A percentile compares a stretch with the other conserved stretches of the same genome.
These are phyloP conservation scores for Temnothorax unifasciatus DNA, from an alignment of 2,888 invertebrate genomes.

Conservation along the genomic window DNA sequence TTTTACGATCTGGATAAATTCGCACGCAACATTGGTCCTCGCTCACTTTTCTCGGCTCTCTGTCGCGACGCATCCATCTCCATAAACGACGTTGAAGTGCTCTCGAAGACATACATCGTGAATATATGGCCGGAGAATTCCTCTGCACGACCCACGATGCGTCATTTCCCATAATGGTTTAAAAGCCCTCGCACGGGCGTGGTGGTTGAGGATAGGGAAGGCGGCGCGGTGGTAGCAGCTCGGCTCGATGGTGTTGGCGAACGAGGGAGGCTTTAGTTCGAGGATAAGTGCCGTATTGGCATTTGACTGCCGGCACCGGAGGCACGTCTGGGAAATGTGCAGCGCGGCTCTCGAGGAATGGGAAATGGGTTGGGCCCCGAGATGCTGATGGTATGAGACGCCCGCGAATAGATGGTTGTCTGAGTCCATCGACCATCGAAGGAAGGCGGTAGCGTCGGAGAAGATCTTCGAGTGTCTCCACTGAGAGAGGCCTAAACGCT, in stretches of 20 bases:
- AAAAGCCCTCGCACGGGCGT: slow-evolving; percentile 74
- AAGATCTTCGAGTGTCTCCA: slow-evolving; percentile 71
- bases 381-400: slow-evolving; percentile 76
- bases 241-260: slow-evolving; percentile 28
- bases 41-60: slow-evolving; percentile 38
- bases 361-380: slow-evolving; percentile 75
- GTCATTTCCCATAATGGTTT: slow-evolving; percentile 78
- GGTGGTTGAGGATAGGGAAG: slow-evolving; percentile 13
- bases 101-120: slow-evolving; percentile 63
- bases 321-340: slow-evolving; percentile 78
- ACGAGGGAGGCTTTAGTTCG: slow-evolving; percentile 62
- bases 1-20: slow-evolving; percentile 34
- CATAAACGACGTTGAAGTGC: slow-evolving; percentile 70
- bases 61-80: slow-evolving; percentile 69
- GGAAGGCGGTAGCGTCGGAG: not conserved
- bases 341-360: slow-evolving; percentile 73
- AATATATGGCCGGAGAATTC: slow-evolving; percentile 70
- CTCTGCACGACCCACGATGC: slow-evolving; percentile 70
- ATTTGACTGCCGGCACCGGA: slow-evolving; percentile 77
- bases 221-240: slow-evolving; percentile 1
- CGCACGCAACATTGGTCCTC: slow-evolving; percentile 10
- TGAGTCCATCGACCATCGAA: slow-evolving; percentile 72
- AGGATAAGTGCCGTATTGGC: slow-evolving; percentile 79
- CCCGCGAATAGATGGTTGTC: slow-evolving; percentile 76
- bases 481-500: slow-evolving; percentile 71